Percentiles rank a stretch among this genome's conserved stretches.
Evolutionary conservation across 2,797 vertebrate genomes (phyloP).

Genomic region (Lateolabrax maculatus): DNA sequence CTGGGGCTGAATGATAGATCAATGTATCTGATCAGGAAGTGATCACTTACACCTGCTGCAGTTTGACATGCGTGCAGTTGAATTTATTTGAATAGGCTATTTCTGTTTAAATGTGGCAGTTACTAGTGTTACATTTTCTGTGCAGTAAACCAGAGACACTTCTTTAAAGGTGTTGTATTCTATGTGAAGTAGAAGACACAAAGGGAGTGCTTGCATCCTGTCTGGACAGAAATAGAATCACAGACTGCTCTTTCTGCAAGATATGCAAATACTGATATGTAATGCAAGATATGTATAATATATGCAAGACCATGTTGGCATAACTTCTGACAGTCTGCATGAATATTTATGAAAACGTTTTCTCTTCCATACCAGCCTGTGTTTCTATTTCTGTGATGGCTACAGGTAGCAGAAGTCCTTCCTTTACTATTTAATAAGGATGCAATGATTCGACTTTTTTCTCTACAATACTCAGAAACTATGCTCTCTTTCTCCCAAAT

Average conservation of each 20-base stretch:
- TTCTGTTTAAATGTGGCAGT: not conserved
- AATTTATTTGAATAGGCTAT: not conserved
- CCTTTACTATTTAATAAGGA: not conserved
- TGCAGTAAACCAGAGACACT: not conserved
- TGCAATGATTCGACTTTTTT: not conserved
- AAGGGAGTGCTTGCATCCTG: not conserved
- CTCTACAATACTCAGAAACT: no score
- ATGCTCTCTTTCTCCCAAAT: not conserved
- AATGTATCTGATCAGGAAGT: not conserved
- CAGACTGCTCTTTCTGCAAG: constrained; percentile 12
- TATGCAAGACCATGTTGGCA: not conserved
- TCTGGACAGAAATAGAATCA: constrained; percentile 8
- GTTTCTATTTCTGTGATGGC: constrained; percentile 7
- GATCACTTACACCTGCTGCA: not conserved
- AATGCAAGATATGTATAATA: not conserved
- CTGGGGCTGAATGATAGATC: not conserved
- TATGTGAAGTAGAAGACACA: not conserved
- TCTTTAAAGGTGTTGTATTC: not conserved
- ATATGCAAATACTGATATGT: constrained; percentile 5
- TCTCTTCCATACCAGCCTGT: not conserved
- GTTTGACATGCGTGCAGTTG: not conserved
- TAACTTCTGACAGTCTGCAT: constrained; percentile 14
- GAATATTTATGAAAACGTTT: constrained; percentile 11
- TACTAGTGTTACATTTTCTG: not conserved
- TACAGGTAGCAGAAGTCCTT: not conserved